Evolutionary conservation across 1,140 invertebrate species (phyloP), one percentile per base, ranked within the genome.

Genomic region (Orchestia grillus): DNA sequence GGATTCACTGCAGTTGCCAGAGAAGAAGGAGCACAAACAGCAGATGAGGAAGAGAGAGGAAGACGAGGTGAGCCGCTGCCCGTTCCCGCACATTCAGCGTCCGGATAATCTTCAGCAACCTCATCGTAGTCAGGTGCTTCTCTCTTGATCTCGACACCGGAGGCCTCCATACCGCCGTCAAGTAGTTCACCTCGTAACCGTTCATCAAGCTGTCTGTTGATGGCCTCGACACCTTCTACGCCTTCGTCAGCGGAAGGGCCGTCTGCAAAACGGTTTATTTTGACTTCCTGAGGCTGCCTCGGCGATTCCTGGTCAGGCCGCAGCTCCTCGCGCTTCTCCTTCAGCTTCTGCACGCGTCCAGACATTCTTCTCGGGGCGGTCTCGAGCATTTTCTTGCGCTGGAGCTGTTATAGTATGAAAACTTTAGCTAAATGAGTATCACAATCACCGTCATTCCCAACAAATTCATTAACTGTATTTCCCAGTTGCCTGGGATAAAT

Each of bases 281-380:
- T 77, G 1, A 77, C 28, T 28, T 90, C 41, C 11, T 90, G 88
- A 90, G 88, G 41, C 41, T 41, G 43, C 88, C 41, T 44, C 15
- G 36, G 88, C 15, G 36, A 42, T 11, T 41, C 88, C 36, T 87
- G 87, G 87, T 87, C 87, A 3, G 36, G 43, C 88, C 41, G 88
- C 28, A 41, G 97, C 91, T 97, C 97, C 96, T 98, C 97, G 94
- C 97, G 97, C 96, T 98, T 97, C 96, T 98, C 97, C 53, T 97
- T 97, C 96, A 98, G 97, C 96, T 97, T 97, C 87, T 98, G 97
- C 87, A 98, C 97, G 44, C 98, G 97, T 96, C 97, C 98, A 0
- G 98, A 98, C 15, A 97, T 98, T 77, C 98, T 97, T 53, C 98
- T 97, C 4, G 98, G 98, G 77, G 97, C 97, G 96, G 97, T 97